These are phyloP conservation scores for Coluber constrictor DNA, from an alignment of 2,797 vertebrate species.

Conservation along the genomic window DNA sequence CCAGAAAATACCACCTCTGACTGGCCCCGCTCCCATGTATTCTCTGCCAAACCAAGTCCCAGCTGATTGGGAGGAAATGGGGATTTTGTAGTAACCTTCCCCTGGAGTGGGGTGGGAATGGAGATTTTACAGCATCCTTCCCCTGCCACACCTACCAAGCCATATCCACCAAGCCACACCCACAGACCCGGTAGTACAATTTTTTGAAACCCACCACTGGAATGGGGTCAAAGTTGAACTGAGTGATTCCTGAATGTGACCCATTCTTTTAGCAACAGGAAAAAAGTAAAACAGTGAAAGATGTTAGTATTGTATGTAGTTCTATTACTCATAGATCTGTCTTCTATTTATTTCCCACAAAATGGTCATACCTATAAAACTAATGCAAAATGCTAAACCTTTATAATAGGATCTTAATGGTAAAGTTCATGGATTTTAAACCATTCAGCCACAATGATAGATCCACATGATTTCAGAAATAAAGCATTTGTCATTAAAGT, in stretches of 20 bases:
- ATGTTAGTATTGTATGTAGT: background rate
- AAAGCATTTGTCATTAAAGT: background rate
- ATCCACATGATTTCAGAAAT: background rate
- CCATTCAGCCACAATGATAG: background rate
- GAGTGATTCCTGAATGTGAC: background rate
- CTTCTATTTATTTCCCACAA: background rate
- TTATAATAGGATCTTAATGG: background rate
- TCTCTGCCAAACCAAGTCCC: too few species aligned
- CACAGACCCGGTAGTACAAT: too few species aligned
- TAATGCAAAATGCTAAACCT: background rate
- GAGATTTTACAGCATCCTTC: too few species aligned
- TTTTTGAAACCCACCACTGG: background rate
- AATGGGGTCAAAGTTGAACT: background rate
- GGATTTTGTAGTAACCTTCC: too few species aligned
- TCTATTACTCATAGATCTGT: background rate
- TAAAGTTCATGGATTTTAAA: background rate
- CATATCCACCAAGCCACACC: too few species aligned
- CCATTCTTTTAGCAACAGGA: background rate
- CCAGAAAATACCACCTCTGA: too few species aligned
- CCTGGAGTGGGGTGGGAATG: too few species aligned
- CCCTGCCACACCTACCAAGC: too few species aligned
- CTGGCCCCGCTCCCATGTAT: too few species aligned
- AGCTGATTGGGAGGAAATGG: too few species aligned
- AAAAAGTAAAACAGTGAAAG: background rate
- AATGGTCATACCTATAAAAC: background rate